Evolutionary conservation across 2,797 vertebrate species (phyloP), one percentile per base, ranked within the genome.

Genomic region (Melanogrammus aeglefinus): DNA sequence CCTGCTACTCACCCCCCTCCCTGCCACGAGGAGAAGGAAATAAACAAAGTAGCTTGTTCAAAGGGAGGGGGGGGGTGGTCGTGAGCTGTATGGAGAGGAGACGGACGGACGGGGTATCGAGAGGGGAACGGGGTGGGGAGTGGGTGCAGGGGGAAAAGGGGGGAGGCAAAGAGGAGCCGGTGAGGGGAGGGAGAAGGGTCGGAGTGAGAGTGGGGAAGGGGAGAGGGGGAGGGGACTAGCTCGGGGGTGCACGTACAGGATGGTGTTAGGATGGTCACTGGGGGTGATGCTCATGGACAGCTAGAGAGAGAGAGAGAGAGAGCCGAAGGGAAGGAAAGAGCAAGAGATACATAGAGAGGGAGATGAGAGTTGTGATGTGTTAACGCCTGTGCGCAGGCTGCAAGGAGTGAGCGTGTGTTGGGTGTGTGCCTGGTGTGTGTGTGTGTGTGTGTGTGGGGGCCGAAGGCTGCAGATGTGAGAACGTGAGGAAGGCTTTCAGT

Each of bases 1-100:
- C 44, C 44, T 47, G 14, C 13, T 47, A 47, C 44, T 47, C 14
- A 51, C 47, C 92, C 93, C 75, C 84, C 88, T 88, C 88, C 82
- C 88, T 85, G 87, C 83, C 12, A 39, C 79, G 85, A 83, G 92
- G 87, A 89, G 86, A 88, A 87, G 90, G 75, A 91, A 41, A 13
- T 3, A 36, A 36, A 36, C 7, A 36, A 36, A 36, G 36, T 36
- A 36, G 39, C 39, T 41, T 41, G 39, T 39, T 41, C 39, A 41
- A 91, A 90, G 86, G 91, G 89, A 92, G 88, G 92, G 87, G 82
- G 76, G 85, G 85, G 82, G 24, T 21, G 14, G 73, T 41, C 39
- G 39, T 12, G 10, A 12, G 10, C 39, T 41, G 39, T 41, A 41
- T 41, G 39, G 39, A 9, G 10, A 41, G 39, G 3, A 8, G 38